Conservation (phyloP, 1,140 invertebrate genomes). For the Cydia strobilella region DNA sequence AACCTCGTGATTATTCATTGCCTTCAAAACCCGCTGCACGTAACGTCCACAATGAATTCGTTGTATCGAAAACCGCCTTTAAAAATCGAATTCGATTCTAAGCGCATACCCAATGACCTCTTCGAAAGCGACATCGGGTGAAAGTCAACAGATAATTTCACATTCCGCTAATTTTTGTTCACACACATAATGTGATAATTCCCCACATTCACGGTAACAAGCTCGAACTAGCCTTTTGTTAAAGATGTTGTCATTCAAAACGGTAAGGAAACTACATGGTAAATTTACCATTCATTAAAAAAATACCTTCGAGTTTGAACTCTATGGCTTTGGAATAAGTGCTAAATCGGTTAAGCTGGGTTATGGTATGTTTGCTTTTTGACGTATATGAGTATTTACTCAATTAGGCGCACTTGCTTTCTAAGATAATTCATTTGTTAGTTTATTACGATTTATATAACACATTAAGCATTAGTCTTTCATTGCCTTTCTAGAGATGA, state of each 20-base stretch:
- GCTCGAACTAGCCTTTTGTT: constrained; percentile 50
- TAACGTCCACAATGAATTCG: constrained; percentile 28
- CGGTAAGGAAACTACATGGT: constrained; percentile 24
- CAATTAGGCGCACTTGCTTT: constrained; percentile 45
- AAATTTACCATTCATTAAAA: constrained; percentile 36
- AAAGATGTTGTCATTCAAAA: constrained; percentile 54
- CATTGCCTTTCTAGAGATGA: background rate
- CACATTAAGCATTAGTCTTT: background rate
- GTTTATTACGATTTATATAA: constrained; percentile 9
- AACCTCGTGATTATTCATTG: background rate
- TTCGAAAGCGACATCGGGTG: constrained; percentile 58
- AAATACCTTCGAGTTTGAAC: constrained; percentile 28
- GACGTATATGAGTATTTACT: constrained; percentile 32
- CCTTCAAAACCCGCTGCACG: background rate
- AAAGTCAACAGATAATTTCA: constrained; percentile 62
- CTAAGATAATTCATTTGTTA: constrained; percentile 32
- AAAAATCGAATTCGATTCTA: constrained; percentile 44
- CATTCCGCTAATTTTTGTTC: constrained; percentile 53
- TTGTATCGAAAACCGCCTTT: constrained; percentile 47
- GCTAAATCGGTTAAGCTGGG: background rate
- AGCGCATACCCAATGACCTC: constrained; percentile 41
- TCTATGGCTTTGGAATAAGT: constrained; percentile 36
- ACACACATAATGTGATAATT: constrained; percentile 65
- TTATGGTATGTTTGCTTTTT: constrained; percentile 22
- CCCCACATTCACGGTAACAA: constrained; percentile 49